Evolutionary conservation across 2,113 vertebrate genomes (phyloP).

Genomic region (Dunckerocampus dactyliophorus): DNA sequence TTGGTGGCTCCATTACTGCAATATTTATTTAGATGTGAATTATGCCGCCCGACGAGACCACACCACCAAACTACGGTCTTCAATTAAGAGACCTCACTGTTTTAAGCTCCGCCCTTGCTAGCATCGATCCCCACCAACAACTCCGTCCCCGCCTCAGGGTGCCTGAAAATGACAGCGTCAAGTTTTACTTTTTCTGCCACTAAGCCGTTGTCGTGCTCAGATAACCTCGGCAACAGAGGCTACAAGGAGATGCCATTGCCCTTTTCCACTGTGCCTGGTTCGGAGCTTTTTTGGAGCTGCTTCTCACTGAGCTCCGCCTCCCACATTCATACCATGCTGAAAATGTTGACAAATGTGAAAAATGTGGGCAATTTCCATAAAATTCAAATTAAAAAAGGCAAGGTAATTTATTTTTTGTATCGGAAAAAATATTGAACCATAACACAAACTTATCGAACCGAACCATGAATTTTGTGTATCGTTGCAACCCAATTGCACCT

Average conservation of each 20-base stretch:
- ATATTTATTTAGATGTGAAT: constrained; percentile 75
- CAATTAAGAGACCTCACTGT: constrained; percentile 69
- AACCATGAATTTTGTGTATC: too few species aligned
- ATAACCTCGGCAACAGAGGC: constrained; percentile 21
- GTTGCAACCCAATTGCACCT: too few species aligned
- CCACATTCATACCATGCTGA: too few species aligned
- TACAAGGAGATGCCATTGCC: constrained; percentile 18
- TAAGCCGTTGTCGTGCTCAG: constrained; percentile 2
- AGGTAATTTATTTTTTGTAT: too few species aligned
- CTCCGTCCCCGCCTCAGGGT: constrained; percentile 9
- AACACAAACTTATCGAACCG: too few species aligned
- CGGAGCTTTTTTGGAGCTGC: too few species aligned
- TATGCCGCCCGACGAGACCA: constrained; percentile 57
- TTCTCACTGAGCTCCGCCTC: too few species aligned
- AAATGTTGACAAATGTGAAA: too few species aligned
- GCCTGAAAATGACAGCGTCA: constrained; percentile 36
- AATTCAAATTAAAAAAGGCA: too few species aligned
- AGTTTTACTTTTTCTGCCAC: neutral
- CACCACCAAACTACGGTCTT: constrained; percentile 66
- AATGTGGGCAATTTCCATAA: too few species aligned
- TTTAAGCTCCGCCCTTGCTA: constrained; percentile 54
- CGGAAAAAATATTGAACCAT: too few species aligned
- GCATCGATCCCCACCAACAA: constrained; percentile 54
- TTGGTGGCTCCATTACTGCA: constrained; percentile 68
- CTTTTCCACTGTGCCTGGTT: too few species aligned